Conservation (phyloP, 2,797 vertebrate species). For the Loriculus beryllinus region DNA sequence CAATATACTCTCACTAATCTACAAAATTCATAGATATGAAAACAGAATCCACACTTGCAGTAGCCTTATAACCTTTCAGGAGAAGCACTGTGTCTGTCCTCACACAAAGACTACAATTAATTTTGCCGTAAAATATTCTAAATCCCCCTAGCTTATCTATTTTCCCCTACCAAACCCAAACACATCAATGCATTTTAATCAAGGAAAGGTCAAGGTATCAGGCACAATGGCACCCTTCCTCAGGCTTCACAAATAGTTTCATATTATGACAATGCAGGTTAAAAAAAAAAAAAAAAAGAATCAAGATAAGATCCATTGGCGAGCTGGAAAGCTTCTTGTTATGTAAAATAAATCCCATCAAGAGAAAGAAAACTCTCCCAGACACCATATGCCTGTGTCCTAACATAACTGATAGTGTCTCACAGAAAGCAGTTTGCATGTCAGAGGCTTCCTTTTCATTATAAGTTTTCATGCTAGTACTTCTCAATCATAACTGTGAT, state of each 20-base stretch:
- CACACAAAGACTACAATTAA: not conserved
- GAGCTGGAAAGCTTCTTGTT: not conserved
- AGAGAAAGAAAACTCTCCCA: not conserved
- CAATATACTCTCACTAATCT: not conserved
- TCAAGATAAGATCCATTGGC: not conserved
- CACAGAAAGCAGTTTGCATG: not conserved
- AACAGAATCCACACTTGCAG: not conserved
- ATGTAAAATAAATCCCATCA: not conserved
- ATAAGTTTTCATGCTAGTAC: not conserved
- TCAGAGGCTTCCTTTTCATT: not conserved
- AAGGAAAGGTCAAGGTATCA: not conserved
- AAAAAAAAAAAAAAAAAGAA: not conserved
- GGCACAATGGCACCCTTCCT: not conserved
- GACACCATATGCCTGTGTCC: not conserved
- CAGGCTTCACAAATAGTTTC: not conserved
- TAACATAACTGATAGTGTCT: not conserved
- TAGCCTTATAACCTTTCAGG: not conserved
- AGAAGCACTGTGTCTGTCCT: not conserved
- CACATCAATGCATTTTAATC: not conserved
- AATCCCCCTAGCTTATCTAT: not conserved
- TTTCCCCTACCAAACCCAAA: not conserved
- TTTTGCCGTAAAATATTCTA: not conserved
- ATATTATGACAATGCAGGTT: not conserved
- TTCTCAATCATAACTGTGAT: not conserved
- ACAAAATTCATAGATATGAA: not conserved